Base-by-base conservation (phyloP, 2,888 invertebrate species). In the Stenchaetothrips biformis region DNA sequence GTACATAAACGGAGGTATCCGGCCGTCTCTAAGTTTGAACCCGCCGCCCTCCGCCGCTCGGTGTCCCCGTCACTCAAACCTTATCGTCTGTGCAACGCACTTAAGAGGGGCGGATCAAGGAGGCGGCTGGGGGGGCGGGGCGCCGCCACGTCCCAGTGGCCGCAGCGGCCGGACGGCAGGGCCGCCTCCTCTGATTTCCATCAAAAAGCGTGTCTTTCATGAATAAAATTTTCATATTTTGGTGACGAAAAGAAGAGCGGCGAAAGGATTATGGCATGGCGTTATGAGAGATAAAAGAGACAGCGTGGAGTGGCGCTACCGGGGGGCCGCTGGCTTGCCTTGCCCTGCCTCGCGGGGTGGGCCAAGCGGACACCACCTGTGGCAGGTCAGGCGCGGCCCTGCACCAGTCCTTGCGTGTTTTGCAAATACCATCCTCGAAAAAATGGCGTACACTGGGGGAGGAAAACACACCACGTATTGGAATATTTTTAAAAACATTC, bases 181-280 rank as follows among this genome's bases (percentile, higher is more conserved):
- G 53, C 37, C 37, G 53, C 37, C 37, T 37, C 37, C 25, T 25
- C 21, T 74, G 21, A 74, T 74, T 74, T 74, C 67, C 67, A 74
- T 74, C 67, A 74, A 74, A 74, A 74, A 74, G 67, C 67, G 67
- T 25, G 67, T 21, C 67, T 74, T 74, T 25, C 67, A 74, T 74
- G 67, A 74, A 74, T 74, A 74, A 74, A 74, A 74, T 74, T 74
- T 74, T 74, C 67, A 74, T 74, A 74, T 74, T 74, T 74, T 74
- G 21, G 13, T 53, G 16, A 18, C 53, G 13, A 18, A 53, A 37
- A 59, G 18, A 59, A 59, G 18, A 18, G 59, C 18, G 59, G 59
- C 59, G 59, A 59, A 59, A 59, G 59, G 59, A 59, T 59, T 59
- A 59, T 59, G 59, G 18, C 59, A 18, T 59, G 37, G 37, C 37